A percentile compares a stretch with the other conserved stretches of the same genome.
These are phyloP conservation scores for Porites lobata DNA, from an alignment of 92 coral and sea anemone genomes.

Conservation along the genomic window DNA sequence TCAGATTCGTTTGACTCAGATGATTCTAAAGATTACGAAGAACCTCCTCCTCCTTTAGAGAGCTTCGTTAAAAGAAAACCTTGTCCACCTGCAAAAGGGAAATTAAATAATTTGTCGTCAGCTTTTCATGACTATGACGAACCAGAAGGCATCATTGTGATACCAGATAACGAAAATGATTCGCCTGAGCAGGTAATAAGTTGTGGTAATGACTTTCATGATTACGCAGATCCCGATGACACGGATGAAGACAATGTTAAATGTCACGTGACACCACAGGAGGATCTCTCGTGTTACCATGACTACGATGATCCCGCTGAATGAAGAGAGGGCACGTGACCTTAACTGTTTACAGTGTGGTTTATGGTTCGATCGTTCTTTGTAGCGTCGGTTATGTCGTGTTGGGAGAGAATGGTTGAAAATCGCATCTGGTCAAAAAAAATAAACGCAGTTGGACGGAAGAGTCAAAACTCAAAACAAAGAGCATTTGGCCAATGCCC, in stretches of 20 bases:
- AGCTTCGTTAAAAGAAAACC: not conserved
- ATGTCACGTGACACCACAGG: not conserved
- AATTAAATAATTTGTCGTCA: constrained; percentile 35
- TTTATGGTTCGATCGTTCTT: not conserved
- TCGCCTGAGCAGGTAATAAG: not conserved
- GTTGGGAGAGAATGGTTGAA: not conserved
- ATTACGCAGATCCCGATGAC: constrained; percentile 34
- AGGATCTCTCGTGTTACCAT: constrained; percentile 23
- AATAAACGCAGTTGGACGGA: not conserved
- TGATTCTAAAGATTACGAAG: constrained; percentile 43
- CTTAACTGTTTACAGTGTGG: not conserved
- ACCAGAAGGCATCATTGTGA: constrained; percentile 37
- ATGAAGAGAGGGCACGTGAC: not conserved
- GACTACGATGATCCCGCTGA: constrained; percentile 25
- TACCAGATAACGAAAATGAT: constrained; percentile 31
- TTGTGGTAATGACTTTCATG: constrained; percentile 29
- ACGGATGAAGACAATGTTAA: constrained; percentile 9
- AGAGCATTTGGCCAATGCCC: not conserved
- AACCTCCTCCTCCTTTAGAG: constrained; percentile 15
- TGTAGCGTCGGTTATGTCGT: not conserved
- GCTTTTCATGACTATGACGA: constrained; percentile 46
- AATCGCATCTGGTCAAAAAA: not conserved
- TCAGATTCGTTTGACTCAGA: constrained; percentile 33
- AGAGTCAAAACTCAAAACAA: not conserved
- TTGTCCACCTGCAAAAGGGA: not conserved